A percentile compares a stretch with the other conserved stretches of the same genome.
Evolutionary conservation across 2,888 invertebrate species (phyloP).

Genomic region (Megalurothrips usitatus): DNA sequence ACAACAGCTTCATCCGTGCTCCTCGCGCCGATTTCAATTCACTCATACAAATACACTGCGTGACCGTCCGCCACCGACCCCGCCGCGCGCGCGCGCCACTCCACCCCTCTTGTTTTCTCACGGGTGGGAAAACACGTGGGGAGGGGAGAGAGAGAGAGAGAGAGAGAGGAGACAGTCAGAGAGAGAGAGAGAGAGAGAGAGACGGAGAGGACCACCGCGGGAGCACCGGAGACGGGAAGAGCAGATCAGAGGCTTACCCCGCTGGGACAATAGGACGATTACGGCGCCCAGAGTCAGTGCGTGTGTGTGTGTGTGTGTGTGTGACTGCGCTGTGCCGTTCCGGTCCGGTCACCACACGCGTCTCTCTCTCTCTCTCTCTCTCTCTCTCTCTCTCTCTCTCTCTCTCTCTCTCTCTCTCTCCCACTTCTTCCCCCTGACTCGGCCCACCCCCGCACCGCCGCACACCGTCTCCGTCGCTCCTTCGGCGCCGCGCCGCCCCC

Average conservation of each 20-base stretch:
- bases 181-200: neutral
- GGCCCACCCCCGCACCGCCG: neutral
- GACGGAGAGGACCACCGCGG: neutral
- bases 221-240: neutral
- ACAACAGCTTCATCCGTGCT: too few species aligned
- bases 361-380: constrained; percentile 21
- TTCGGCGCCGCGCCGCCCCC: too few species aligned
- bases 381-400: constrained; percentile 29
- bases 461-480: too few species aligned
- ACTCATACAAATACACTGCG: too few species aligned
- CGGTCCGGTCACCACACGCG: constrained; percentile 34
- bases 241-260: neutral
- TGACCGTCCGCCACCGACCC: too few species aligned
- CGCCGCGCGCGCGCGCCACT: too few species aligned
- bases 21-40: too few species aligned
- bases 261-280: constrained; percentile 6
- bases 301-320: constrained; percentile 2
- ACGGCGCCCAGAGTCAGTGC: constrained; percentile 30
- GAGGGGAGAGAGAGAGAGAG: neutral
- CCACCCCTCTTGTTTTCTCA: neutral
- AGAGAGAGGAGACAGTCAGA: neutral
- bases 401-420: constrained; percentile 28
- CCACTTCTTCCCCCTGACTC: constrained; percentile 28
- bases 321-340: neutral
- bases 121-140: neutral